Evolutionary conservation across 2,797 vertebrate genomes (phyloP), one percentile per base, ranked within the genome.

Genomic region (Acanthopagrus latus): DNA sequence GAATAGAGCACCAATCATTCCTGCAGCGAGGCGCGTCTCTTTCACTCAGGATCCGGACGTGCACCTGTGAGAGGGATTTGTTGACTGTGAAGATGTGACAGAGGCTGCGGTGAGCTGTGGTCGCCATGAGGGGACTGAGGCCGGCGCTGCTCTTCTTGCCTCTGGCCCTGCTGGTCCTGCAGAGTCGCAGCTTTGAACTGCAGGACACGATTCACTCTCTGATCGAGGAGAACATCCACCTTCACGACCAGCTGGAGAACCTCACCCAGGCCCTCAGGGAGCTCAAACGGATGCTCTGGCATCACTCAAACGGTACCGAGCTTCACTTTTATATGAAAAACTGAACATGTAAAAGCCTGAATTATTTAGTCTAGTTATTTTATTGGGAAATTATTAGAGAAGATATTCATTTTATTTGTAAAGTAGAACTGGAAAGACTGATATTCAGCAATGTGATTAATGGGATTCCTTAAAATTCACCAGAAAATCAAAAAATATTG

Each of bases 191-290:
- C 69, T 97, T 96, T 72, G 95, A 96, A 50, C 93, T 97, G 1
- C 95, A 96, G 88, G 96, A 97, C 54, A 96, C 95, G 0, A 96
- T 96, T 81, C 94, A 96, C 17, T 80, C 91, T 1, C 90, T 96
- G 72, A 95, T 96, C 18, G 94, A 95, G 56, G 96, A 97, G 88
- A 97, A 97, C 77, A 93, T 94, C 69, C 94, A 94, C 64, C 94
- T 97, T 7, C 96, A 96, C 3, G 95, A 96, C 87, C 95, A 94
- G 83, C 91, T 96, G 83, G 94, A 96, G 86, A 96, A 96, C 85
- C 94, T 97, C 77, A 96, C 95, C 0, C 89, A 95, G 50, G 94
- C 96, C 64, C 93, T 96, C 50, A 89, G 94, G 55, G 93, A 96
- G 70, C 92, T 96, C 63, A 93, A 94, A 29, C 91, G 93, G 59